Conservation (phyloP, 2,113 vertebrate genomes). For the Ictidomys tridecemlineatus region DNA sequence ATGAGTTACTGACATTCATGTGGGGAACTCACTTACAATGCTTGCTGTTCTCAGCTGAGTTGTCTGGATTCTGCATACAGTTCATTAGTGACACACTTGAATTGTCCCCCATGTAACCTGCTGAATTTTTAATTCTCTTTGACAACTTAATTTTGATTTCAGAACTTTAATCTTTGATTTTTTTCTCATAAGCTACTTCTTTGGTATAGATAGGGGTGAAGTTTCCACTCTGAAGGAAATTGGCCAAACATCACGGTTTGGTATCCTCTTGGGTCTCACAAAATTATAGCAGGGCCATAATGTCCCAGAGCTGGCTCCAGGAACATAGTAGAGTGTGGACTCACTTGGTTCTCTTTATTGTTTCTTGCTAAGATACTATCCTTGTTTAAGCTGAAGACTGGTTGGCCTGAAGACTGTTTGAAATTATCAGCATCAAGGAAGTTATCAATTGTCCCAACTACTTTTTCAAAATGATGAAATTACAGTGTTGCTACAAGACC, state of each 20-base stretch:
- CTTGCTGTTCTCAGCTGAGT: conserved; percentile 96
- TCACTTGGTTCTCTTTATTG: conserved; percentile 84
- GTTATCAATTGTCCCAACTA: conserved; percentile 85
- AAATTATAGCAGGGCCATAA: conserved; percentile 82
- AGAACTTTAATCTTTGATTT: conserved; percentile 87
- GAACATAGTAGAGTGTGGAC: conserved; percentile 80
- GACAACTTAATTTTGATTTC: conserved; percentile 93
- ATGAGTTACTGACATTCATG: neutral
- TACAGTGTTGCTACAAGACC: conserved; percentile 85
- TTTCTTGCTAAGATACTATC: conserved; percentile 84
- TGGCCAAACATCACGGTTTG: conserved; percentile 86
- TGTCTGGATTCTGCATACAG: conserved; percentile 98
- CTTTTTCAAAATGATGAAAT: conserved; percentile 87
- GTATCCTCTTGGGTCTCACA: conserved; percentile 86
- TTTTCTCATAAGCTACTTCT: conserved; percentile 85
- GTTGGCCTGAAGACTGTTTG: conserved; percentile 84
- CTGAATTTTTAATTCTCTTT: conserved; percentile 97
- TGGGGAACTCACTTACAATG: conserved; percentile 94
- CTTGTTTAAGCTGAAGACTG: conserved; percentile 86
- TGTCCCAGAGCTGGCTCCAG: conserved; percentile 79
- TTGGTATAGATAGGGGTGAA: conserved; percentile 84
- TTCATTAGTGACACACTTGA: conserved; percentile 98
- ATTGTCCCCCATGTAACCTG: conserved; percentile 97
- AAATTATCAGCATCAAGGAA: conserved; percentile 87
- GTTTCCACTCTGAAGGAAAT: conserved; percentile 74